Evolutionary conservation across 2,888 invertebrate species (phyloP).

Genomic region (Taphrorychus bicolor): DNA sequence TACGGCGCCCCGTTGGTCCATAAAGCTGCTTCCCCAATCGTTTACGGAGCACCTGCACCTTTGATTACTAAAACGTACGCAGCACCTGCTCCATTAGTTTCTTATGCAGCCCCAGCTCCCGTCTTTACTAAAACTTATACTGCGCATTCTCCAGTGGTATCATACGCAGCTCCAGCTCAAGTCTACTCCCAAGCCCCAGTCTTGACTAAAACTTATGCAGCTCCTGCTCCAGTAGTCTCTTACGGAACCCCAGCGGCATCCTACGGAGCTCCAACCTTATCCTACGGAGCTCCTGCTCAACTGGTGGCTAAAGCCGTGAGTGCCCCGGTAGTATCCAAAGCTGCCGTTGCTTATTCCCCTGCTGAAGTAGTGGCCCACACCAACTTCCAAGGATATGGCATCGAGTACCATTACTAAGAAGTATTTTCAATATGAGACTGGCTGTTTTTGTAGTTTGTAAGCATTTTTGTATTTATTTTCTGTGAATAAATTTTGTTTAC

Average conservation of each 20-base stretch:
- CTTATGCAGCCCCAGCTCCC: slow-evolving; percentile 12
- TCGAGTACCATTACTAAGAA: slow-evolving; percentile 70
- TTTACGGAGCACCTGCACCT: not conserved
- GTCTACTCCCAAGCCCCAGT: too few relatives aligned
- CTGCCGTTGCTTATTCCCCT: slow-evolving; percentile 63
- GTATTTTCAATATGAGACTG: slow-evolving; percentile 29
- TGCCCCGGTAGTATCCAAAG: slow-evolving; percentile 53
- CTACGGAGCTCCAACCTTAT: slow-evolving; percentile 55
- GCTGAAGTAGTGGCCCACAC: slow-evolving; percentile 71
- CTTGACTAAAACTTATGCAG: slow-evolving; percentile 44
- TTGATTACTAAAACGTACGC: slow-evolving; percentile 39
- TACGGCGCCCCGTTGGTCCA: slow-evolving; percentile 44
- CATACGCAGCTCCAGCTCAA: slow-evolving; percentile 45
- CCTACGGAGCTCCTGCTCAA: slow-evolving; percentile 45
- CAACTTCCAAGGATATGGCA: slow-evolving; percentile 69
- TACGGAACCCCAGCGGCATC: slow-evolving; percentile 53
- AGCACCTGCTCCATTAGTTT: slow-evolving; percentile 53
- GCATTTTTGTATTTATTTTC: slow-evolving; percentile 11
- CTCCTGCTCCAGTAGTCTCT: slow-evolving; percentile 54
- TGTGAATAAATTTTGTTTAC: not conserved
- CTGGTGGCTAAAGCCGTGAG: slow-evolving; percentile 52
- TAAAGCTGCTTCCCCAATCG: slow-evolving; percentile 19
- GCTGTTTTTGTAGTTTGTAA: not conserved
- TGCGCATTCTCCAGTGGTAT: slow-evolving; percentile 55
- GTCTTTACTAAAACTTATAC: slow-evolving; percentile 53